phyloP scores from a whole-genome alignment of 2,888 invertebrate genomes.

The Gastrophysa polygoni region DNA sequence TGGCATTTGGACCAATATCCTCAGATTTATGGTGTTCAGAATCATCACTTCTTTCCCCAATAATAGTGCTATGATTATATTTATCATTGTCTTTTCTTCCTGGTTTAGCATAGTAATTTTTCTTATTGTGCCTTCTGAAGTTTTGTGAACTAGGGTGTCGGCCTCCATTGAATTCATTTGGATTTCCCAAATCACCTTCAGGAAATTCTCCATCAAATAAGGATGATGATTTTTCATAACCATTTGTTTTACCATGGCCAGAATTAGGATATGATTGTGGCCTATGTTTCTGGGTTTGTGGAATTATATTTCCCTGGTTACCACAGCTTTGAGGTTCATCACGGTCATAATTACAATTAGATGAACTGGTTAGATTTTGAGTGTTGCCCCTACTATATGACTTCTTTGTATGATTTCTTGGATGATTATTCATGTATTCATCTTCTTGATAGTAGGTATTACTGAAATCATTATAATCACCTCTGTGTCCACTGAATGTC shows the following conservation, averaged over 20 bases:
- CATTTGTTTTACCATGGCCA: not conserved
- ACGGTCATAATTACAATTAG: not conserved
- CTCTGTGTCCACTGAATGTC: slow-evolving; percentile 32
- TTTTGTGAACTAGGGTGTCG: not conserved
- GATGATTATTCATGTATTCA: slow-evolving; percentile 4
- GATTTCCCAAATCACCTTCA: not conserved
- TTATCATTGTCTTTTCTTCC: slow-evolving; percentile 16
- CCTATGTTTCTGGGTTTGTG: not conserved
- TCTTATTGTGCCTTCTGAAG: not conserved
- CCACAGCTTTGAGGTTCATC: not conserved
- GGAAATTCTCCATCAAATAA: not conserved
- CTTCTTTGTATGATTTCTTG: slow-evolving; percentile 2
- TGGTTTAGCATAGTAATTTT: slow-evolving; percentile 14
- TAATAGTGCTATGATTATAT: slow-evolving; percentile 12
- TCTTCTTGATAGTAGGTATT: not conserved
- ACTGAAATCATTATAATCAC: slow-evolving; percentile 7
- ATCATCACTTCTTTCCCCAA: not conserved
- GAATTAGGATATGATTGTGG: not conserved
- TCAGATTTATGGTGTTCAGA: not conserved
- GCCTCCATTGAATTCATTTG: not conserved
- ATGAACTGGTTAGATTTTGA: not conserved
- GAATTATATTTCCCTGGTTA: not conserved
- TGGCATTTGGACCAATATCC: not conserved
- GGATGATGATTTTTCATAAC: not conserved
- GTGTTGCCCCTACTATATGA: not conserved